Percentiles rank a stretch among this genome's conserved stretches.
Conservation (phyloP, 2,888 invertebrate species). For the Zootermopsis nevadensis region DNA sequence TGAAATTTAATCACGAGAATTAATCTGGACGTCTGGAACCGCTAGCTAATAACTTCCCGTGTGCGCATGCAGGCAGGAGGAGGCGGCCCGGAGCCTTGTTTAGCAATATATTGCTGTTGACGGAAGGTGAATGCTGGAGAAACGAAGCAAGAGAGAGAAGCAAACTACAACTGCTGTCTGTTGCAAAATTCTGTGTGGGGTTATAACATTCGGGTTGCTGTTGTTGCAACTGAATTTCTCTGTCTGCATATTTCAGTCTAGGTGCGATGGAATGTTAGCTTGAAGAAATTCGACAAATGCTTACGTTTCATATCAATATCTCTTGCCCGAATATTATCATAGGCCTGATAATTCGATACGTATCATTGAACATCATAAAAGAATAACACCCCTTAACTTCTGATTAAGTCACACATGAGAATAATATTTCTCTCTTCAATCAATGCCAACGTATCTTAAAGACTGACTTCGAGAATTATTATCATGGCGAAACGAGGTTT, state of each 20-base stretch:
- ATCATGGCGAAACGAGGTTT: no score
- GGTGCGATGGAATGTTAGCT: no score
- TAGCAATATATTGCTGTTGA: slow-evolving; percentile 54
- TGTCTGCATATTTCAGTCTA: slow-evolving; percentile 5
- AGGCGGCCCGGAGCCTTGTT: slow-evolving; percentile 49
- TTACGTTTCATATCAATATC: no score
- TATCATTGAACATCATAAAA: no score
- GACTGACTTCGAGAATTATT: no score
- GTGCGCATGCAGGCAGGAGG: slow-evolving; percentile 37
- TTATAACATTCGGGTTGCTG: neutral
- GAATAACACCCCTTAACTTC: no score
- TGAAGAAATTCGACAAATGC: no score
- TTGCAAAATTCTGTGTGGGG: slow-evolving; percentile 47
- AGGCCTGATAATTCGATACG: no score
- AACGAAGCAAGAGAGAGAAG: slow-evolving; percentile 51
- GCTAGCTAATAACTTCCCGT: slow-evolving; percentile 53
- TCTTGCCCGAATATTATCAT: no score
- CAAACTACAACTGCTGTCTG: slow-evolving; percentile 47
- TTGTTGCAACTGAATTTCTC: neutral
- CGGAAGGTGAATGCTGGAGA: slow-evolving; percentile 49
- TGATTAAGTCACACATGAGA: no score
- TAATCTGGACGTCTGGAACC: slow-evolving; percentile 55
- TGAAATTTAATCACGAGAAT: slow-evolving; percentile 55
- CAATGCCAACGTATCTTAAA: no score
- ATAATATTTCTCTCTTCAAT: no score